Conservation (phyloP, 2,888 invertebrate species). For the Pyrgus malvae region DNA sequence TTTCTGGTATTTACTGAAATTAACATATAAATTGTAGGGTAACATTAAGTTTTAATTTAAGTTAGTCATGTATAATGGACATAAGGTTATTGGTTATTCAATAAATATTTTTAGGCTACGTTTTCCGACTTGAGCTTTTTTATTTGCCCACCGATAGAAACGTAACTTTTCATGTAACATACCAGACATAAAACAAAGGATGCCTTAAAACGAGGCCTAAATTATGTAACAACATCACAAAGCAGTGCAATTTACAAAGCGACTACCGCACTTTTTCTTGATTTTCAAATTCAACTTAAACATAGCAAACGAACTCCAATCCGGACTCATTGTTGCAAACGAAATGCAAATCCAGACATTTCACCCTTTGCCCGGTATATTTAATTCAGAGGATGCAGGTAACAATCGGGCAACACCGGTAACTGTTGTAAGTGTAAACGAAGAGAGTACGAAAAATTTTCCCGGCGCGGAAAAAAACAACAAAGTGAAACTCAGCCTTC, state of each 20-base stretch:
- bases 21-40: no score
- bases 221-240: constrained; percentile 16
- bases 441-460: constrained; percentile 73
- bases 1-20: no score
- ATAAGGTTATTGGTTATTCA: no score
- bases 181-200: neutral
- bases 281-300: constrained; percentile 49
- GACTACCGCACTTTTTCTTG: constrained; percentile 35
- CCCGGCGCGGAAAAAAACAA: constrained; percentile 60
- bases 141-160: no score
- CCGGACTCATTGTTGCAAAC: constrained; percentile 66
- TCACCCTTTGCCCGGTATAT: constrained; percentile 75
- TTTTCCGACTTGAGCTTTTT: no score
- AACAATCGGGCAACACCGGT: constrained; percentile 73
- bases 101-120: no score
- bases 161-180: no score
- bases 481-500: constrained; percentile 79
- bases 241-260: constrained; percentile 17
- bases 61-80: no score
- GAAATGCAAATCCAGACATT: constrained; percentile 77
- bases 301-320: constrained; percentile 53
- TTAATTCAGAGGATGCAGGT: constrained; percentile 77
- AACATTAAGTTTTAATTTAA: no score
- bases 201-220: neutral
- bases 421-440: constrained; percentile 79